These are phyloP conservation scores for Phocoena phocoena DNA, from an alignment of 2,113 vertebrate species.

Conservation along the genomic window DNA sequence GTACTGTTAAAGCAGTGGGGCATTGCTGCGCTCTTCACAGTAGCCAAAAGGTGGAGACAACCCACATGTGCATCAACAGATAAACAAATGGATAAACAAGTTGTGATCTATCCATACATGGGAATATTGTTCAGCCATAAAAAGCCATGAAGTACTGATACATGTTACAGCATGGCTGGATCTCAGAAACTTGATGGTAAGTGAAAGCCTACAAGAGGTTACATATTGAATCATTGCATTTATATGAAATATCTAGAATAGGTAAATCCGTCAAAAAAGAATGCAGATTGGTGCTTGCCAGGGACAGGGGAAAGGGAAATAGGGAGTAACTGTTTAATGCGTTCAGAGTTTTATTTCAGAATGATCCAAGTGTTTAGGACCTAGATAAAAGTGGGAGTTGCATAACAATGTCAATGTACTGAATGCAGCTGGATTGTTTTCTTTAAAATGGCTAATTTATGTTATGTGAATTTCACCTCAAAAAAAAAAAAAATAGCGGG, in stretches of 20 bases:
- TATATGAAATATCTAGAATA: neutral
- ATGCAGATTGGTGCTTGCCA: neutral
- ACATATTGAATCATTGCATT: neutral
- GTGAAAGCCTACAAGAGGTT: neutral
- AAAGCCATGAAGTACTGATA: neutral
- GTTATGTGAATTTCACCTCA: neutral
- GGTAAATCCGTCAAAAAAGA: neutral
- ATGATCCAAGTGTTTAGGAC: neutral
- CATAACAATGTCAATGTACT: neutral
- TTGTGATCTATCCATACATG: too few relatives aligned
- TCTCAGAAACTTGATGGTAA: neutral
- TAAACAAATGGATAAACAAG: neutral
- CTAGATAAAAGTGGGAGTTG: neutral
- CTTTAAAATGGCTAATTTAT: neutral
- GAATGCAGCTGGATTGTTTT: neutral
- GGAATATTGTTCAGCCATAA: neutral
- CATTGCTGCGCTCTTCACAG: neutral
- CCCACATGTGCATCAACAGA: neutral
- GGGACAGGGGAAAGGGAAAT: neutral
- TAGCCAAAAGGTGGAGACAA: neutral
- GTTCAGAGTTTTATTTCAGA: neutral
- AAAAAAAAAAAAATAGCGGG: neutral
- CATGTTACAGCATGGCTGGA: neutral
- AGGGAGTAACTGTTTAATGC: neutral
- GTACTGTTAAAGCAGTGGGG: neutral